These are phyloP conservation scores for Liparis tanakae DNA, from an alignment of 2,797 vertebrate genomes.

Conservation along the genomic window DNA sequence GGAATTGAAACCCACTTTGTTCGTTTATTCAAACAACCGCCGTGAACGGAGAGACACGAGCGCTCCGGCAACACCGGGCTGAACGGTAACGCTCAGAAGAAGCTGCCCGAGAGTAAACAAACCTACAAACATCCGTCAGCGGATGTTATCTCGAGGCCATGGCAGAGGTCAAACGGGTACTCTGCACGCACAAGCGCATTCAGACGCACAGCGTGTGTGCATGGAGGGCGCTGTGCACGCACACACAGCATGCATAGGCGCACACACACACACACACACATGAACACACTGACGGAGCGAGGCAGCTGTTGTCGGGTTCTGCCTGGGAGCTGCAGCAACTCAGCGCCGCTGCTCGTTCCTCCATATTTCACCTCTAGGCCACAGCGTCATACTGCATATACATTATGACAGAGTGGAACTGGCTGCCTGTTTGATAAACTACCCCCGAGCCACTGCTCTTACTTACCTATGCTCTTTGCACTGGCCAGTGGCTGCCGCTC, in stretches of 20 bases:
- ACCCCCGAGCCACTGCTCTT: constrained; percentile 45
- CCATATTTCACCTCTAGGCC: constrained; percentile 60
- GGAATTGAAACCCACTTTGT: neutral
- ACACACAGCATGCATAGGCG: neutral
- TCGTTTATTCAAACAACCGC: constrained; percentile 5
- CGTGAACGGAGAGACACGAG: neutral
- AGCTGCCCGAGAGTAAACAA: constrained; percentile 55
- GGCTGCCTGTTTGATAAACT: constrained; percentile 55
- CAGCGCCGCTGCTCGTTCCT: constrained; percentile 27
- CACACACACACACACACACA: constrained; percentile 21
- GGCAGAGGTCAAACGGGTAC: constrained; percentile 68
- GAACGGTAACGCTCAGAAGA: constrained; percentile 38
- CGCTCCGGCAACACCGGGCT: neutral
- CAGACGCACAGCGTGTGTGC: constrained; percentile 50
- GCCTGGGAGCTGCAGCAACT: constrained; percentile 51
- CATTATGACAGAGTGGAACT: constrained; percentile 49
- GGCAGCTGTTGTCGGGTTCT: constrained; percentile 64
- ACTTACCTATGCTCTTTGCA: constrained; percentile 57
- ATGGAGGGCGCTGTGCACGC: neutral
- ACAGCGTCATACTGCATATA: constrained; percentile 54
- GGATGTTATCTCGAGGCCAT: constrained; percentile 57
- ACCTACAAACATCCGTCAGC: constrained; percentile 66
- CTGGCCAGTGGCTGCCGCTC: constrained; percentile 30
- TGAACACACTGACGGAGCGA: constrained; percentile 45
- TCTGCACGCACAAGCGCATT: constrained; percentile 41